Percentiles rank a stretch among this genome's conserved stretches.
phyloP scores from a whole-genome alignment of 2,113 vertebrate species.

The Promerops cafer region DNA sequence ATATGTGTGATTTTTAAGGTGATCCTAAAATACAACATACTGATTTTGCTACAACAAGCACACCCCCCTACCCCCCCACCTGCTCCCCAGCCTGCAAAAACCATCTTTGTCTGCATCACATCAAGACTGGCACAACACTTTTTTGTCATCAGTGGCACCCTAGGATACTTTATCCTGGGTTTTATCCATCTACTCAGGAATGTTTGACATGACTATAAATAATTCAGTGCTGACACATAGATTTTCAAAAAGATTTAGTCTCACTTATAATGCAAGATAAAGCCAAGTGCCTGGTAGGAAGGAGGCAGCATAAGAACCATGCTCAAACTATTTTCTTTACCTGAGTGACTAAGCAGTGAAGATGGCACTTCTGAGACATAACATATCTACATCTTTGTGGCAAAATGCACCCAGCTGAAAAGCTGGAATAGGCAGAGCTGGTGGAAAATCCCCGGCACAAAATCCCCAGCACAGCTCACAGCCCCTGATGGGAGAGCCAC shows the following conservation, averaged over 20 bases:
- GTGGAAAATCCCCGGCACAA: constrained; percentile 44
- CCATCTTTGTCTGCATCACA: not conserved
- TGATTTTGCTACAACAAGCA: not conserved
- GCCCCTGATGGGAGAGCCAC: not conserved
- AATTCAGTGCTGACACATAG: constrained; percentile 41
- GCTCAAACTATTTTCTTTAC: not conserved
- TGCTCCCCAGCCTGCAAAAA: not conserved
- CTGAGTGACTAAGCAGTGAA: not conserved
- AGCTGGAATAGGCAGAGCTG: not conserved
- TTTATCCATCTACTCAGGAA: constrained; percentile 36
- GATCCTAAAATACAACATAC: not conserved
- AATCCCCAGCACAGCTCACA: not conserved
- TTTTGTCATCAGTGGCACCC: constrained; percentile 2
- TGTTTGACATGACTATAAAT: constrained; percentile 60
- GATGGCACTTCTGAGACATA: not conserved
- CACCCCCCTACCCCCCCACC: no score
- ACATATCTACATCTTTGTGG: not conserved
- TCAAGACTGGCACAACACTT: not conserved
- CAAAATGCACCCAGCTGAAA: not conserved
- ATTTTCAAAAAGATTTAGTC: constrained; percentile 10
- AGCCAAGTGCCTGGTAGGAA: not conserved
- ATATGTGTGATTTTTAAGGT: not conserved
- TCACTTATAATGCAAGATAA: constrained; percentile 8
- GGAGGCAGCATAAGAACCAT: not conserved
- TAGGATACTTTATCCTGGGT: not conserved